Evolutionary conservation across 2,888 invertebrate species (phyloP), one percentile per base, ranked within the genome.

Genomic region (Limulus polyphemus): DNA sequence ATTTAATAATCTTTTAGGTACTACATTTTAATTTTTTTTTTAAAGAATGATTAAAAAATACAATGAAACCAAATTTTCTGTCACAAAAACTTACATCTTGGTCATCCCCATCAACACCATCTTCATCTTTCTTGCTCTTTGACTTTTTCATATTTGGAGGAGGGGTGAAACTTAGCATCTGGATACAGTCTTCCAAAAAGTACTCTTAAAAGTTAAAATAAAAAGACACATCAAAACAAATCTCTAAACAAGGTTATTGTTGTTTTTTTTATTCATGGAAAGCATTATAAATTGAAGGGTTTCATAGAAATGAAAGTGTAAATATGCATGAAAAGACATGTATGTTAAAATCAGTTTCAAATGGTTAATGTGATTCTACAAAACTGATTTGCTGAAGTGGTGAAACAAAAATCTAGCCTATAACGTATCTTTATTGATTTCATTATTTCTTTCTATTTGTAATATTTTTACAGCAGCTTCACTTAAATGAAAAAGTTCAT

Each of bases 181-280:
- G 86, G 46, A 99, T 81, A 67, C 88, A 87, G 76, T 99, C 98
- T 75, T 99, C 98, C 59, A 98, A 77, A 79, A 90, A 98, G 75
- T 89, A 92, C 69, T 91, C 90, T 82, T 70, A 17, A 61, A 60
- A 16, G 46, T 17, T 49, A 58, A 49, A 55, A 51, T 0, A 46
- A 50, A 56, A 2, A 49, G 17, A 32, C 32, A 32, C 32, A 32
- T 32, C 32, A 32, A 32, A 32, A 32, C 32, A 32, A 32, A 32
- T 5, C 3, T 32, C 32, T 5, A 7, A 32, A 32, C 57, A 9
- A 50, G 12, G 13, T 57, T 49, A 10, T 49, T 14, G n/a, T n/a
- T n/a, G n/a, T n/a, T n/a, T n/a, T n/a, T n/a, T n/a, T n/a, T n/a
- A n/a, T n/a, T n/a, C n/a, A n/a, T n/a, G n/a, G n/a, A n/a, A n/a